These are phyloP conservation scores for Paratilapia polleni DNA, from an alignment of 2,113 vertebrate genomes.

Conservation along the genomic window DNA sequence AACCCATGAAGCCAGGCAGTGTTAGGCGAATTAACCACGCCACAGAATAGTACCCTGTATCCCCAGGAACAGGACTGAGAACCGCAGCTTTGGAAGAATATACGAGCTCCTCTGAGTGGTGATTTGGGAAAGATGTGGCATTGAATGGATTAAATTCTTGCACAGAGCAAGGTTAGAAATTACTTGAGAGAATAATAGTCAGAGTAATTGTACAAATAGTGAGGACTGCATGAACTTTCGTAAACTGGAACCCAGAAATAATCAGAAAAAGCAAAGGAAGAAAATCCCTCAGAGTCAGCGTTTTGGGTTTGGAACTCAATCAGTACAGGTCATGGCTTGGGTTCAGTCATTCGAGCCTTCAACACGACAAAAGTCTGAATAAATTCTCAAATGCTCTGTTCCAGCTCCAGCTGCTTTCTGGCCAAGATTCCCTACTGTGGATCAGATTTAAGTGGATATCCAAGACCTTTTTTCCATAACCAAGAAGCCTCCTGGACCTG, in stretches of 20 bases:
- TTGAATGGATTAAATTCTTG: background rate
- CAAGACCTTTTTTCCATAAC: background rate
- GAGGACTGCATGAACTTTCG: background rate
- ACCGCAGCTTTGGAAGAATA: background rate
- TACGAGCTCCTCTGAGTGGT: background rate
- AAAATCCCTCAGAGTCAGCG: background rate
- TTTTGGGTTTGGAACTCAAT: background rate
- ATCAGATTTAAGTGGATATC: background rate
- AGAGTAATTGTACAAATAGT: background rate
- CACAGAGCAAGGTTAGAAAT: background rate
- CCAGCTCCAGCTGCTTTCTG: background rate
- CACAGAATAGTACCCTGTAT: background rate
- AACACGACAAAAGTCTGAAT: background rate
- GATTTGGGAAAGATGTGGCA: background rate
- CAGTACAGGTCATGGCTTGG: background rate
- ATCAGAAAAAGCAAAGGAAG: background rate
- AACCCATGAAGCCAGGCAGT: background rate
- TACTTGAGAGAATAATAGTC: background rate
- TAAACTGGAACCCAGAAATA: background rate
- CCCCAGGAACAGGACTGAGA: background rate
- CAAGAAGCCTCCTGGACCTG: background rate
- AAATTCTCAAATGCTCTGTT: background rate
- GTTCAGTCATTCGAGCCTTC: background rate
- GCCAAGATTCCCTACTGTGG: conserved; percentile 1
- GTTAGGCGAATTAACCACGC: conserved; percentile 7